phyloP scores from a whole-genome alignment of 1,140 invertebrate genomes.

The Apis laboriosa region DNA sequence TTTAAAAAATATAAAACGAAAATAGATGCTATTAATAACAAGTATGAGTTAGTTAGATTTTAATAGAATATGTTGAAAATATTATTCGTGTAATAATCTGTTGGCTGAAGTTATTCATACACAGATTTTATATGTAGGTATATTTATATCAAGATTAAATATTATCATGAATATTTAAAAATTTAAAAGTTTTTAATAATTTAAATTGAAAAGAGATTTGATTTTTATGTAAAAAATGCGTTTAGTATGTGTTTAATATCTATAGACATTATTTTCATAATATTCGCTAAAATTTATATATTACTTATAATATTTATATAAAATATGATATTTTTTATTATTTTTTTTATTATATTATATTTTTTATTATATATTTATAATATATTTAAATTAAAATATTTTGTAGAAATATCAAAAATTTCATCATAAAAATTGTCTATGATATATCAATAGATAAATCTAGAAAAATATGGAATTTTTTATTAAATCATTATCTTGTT shows the following conservation, averaged over 20 bases:
- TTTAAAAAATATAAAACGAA: too few species aligned
- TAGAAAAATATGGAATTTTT: not conserved
- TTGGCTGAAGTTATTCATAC: not conserved
- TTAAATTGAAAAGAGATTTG: not conserved
- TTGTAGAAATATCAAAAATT: not conserved
- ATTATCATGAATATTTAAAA: not conserved
- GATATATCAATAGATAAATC: not conserved
- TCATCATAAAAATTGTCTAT: not conserved
- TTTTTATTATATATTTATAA: too few species aligned
- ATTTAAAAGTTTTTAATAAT: not conserved
- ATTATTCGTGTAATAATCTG: not conserved
- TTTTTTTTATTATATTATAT: too few species aligned
- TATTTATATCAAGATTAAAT: constrained; percentile 6
- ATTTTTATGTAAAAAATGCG: too few species aligned
- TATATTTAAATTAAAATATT: not conserved
- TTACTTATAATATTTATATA: too few species aligned
- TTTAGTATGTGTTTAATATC: too few species aligned
- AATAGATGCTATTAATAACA: too few species aligned
- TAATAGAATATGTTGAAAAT: not conserved
- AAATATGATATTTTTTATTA: too few species aligned
- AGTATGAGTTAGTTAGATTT: too few species aligned
- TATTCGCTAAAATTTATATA: too few species aligned
- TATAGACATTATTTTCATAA: too few species aligned
- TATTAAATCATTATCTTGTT: not conserved
- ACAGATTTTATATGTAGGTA: not conserved